Evolutionary conservation across 2,113 vertebrate species (phyloP).

Genomic region (Bujurquina vittata): DNA sequence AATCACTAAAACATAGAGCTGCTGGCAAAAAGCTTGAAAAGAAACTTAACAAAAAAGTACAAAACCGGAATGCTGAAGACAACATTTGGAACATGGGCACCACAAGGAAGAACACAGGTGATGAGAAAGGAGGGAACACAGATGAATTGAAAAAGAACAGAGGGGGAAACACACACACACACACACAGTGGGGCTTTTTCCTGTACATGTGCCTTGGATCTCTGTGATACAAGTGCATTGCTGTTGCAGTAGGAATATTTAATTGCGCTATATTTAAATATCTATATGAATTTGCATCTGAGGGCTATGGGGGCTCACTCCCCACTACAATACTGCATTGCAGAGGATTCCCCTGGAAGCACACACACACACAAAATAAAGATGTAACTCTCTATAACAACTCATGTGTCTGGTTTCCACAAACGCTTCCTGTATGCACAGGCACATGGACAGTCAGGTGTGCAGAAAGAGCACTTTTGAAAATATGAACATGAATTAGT

Average conservation of each 20-base stretch:
- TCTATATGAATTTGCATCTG: constrained; percentile 26
- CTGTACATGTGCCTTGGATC: background rate
- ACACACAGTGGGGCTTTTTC: background rate
- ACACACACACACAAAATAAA: constrained; percentile 35
- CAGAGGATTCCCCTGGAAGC: constrained; percentile 64
- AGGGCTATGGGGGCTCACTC: constrained; percentile 36
- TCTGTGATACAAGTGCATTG: constrained; percentile 14
- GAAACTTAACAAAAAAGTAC: background rate
- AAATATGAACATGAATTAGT: background rate
- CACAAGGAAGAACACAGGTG: background rate
- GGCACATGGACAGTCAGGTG: background rate
- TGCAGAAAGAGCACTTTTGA: background rate
- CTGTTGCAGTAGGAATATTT: constrained; percentile 21
- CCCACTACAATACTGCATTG: constrained; percentile 64
- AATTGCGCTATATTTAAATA: constrained; percentile 32
- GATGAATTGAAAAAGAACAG: background rate
- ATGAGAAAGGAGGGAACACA: background rate
- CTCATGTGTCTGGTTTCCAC: background rate
- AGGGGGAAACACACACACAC: no score
- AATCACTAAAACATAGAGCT: background rate
- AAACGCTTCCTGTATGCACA: background rate
- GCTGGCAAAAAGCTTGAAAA: background rate
- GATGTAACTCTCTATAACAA: constrained; percentile 29
- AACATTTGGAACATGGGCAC: background rate
- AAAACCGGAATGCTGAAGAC: background rate